Evolutionary conservation across 1,140 invertebrate genomes (phyloP).

Genomic region (Gonatopus flavifemur): DNA sequence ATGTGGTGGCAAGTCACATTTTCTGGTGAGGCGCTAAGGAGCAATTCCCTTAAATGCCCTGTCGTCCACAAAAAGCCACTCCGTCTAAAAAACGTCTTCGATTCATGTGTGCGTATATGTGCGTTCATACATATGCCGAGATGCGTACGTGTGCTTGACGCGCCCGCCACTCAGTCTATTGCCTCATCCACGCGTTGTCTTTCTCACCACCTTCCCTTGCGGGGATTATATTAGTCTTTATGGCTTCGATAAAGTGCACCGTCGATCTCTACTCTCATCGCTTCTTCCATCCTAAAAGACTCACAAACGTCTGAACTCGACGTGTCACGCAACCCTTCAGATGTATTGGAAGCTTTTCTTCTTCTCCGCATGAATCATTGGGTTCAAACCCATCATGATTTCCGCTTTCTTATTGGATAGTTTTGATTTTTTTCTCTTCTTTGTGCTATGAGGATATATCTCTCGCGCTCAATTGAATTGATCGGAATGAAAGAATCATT

Average conservation of each 20-base stretch:
- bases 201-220: conserved; percentile 27
- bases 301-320: conserved; percentile 22
- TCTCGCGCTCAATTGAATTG: too few relatives aligned
- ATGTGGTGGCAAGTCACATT: conserved; percentile 23
- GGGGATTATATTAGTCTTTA: conserved; percentile 56
- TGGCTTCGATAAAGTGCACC: conserved; percentile 49
- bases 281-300: neutral
- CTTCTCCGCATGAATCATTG: too few relatives aligned
- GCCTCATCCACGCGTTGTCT: conserved; percentile 38
- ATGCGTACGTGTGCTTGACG: conserved; percentile 28
- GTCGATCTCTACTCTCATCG: conserved; percentile 33
- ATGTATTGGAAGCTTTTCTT: too few relatives aligned
- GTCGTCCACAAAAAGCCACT: conserved; percentile 54
- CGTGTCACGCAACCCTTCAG: conserved; percentile 1
- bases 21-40: conserved; percentile 46
- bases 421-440: too few relatives aligned
- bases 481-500: too few relatives aligned
- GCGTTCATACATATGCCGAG: conserved; percentile 6
- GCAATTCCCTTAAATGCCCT: conserved; percentile 57
- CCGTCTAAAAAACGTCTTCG: conserved; percentile 50
- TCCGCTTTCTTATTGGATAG: too few relatives aligned
- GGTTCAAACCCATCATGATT: too few relatives aligned
- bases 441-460: too few relatives aligned
- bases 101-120: conserved; percentile 19
- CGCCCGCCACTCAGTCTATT: conserved; percentile 48